Evolutionary conservation across 2,888 invertebrate species (phyloP), one percentile per base, ranked within the genome.

Genomic region (Stenolophus ochropezus): DNA sequence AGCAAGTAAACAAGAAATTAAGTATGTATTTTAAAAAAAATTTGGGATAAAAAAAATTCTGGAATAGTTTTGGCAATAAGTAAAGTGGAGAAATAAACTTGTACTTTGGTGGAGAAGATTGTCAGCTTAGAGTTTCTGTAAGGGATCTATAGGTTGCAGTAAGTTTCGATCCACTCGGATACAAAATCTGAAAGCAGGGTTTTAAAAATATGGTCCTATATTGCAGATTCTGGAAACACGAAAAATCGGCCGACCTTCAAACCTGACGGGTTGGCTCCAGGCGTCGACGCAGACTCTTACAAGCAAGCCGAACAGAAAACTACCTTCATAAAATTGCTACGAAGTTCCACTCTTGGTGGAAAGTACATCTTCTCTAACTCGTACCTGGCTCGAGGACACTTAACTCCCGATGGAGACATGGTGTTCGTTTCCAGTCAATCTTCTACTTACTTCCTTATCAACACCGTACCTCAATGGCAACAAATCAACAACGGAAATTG

Each of bases 381-480:
- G 16, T 88, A 86, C 82, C 81, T 89, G 53, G 86, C 90, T 0
- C 85, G 89, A 53, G 90, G 90, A 4, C 90, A 90, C 83, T 85
- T 90, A 33, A 85, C 89, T 0, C 89, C 90, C 1, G 89, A 89
- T 84, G 89, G 87, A 2, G 90, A 90, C 85, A 89, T 89, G 83
- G 84, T 89, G 53, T 88, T 87, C 78, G 86, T 85, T 16, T 86
- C 87, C 71, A 87, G 87, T 83, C 89, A 89, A 83, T 85, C 86
- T 53, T 85, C 88, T 0, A 90, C 90, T 0, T 90, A 89, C 84
- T 90, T 88, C 83, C 90, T 88, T 85, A 85, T 88, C 20, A 90
- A 90, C 83, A 87, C 85, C 0, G 88, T 87, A 1, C 90, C 90
- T 0, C 89, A 90, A 84, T 90, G 88, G 88, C 90, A 90, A 83